These are phyloP conservation scores for Lasiurus borealis DNA, from an alignment of 2,113 vertebrate genomes.

Conservation along the genomic window DNA sequence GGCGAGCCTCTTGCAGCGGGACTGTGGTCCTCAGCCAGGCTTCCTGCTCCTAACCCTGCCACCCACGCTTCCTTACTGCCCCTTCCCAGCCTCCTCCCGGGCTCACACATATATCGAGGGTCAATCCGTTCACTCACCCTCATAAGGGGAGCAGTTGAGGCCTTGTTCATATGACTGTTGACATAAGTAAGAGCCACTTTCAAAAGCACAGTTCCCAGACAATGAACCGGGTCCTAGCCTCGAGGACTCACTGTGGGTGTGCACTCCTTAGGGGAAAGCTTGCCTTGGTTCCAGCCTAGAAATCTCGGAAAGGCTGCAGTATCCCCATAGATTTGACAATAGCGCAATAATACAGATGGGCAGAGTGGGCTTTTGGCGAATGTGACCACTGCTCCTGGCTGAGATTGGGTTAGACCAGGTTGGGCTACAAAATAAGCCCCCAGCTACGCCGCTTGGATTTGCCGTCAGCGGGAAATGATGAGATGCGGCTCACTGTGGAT, in stretches of 20 bases:
- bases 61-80: neutral
- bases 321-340: neutral
- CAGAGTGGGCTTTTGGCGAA: neutral
- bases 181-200: neutral
- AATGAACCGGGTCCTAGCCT: neutral
- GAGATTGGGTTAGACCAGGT: neutral
- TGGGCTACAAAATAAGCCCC: neutral
- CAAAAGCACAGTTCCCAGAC: neutral
- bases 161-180: neutral
- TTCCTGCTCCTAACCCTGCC: neutral
- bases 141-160: neutral
- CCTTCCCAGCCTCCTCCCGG: neutral
- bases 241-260: neutral
- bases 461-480: neutral
- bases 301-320: neutral
- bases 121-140: neutral
- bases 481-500: neutral
- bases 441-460: neutral
- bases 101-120: neutral
- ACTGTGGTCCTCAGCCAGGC: neutral
- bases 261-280: neutral
- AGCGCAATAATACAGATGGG: neutral
- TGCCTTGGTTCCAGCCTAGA: neutral
- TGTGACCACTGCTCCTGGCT: neutral
- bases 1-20: too few species aligned